Conservation (phyloP, 2,113 vertebrate species). For the Thalassoma bifasciatum region DNA sequence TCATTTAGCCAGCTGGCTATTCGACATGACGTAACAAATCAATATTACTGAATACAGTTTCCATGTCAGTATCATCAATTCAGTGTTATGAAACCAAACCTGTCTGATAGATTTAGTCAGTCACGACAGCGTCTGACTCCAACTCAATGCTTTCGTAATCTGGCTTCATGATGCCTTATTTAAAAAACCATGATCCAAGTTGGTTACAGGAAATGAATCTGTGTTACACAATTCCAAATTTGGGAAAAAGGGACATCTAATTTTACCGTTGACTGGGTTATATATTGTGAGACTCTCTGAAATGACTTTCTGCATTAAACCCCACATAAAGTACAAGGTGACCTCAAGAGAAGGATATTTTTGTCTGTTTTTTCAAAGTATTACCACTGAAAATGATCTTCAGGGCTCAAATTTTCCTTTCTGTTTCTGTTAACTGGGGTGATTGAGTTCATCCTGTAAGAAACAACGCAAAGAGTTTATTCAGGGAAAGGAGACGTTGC, state of each 20-base stretch:
- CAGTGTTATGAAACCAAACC: background rate
- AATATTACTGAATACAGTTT: background rate
- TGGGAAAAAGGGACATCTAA: background rate
- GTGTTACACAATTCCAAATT: background rate
- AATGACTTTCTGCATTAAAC: background rate
- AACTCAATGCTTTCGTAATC: background rate
- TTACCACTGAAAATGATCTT: no score
- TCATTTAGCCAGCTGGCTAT: background rate
- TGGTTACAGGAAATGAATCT: background rate
- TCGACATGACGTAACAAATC: background rate
- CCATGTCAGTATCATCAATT: background rate
- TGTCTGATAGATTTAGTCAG: background rate
- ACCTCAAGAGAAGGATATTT: background rate
- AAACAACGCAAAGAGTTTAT: constrained; percentile 25
- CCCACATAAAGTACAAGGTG: background rate
- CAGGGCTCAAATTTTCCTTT: background rate
- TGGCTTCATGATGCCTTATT: background rate
- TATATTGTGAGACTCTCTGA: background rate
- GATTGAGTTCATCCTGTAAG: constrained; percentile 14
- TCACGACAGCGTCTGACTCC: background rate
- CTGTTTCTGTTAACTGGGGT: background rate
- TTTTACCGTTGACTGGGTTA: background rate
- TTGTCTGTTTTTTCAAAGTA: no score
- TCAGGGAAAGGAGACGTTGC: constrained; percentile 5
- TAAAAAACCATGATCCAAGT: background rate